Evolutionary conservation across 2,888 invertebrate genomes (phyloP).

Genomic region (Liopterus haemorrhoidalis): DNA sequence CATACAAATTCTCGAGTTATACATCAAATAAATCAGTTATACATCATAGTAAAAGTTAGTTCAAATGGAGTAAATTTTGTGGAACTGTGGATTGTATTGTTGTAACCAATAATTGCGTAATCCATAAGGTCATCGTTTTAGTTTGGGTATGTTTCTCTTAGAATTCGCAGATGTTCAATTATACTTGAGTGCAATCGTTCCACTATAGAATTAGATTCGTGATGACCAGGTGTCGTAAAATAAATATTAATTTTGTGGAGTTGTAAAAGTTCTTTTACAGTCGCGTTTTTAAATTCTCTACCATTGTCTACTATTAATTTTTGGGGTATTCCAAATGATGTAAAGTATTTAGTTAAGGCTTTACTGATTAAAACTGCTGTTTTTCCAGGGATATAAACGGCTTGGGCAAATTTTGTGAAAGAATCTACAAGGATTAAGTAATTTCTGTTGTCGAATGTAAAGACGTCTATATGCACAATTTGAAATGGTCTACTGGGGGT

Average conservation of each 20-base stretch:
- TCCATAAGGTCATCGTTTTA: slow-evolving; percentile 1
- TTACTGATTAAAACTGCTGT: slow-evolving; percentile 10
- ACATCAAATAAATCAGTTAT: too few species aligned
- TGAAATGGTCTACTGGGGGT: too few species aligned
- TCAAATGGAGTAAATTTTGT: slow-evolving; percentile 5
- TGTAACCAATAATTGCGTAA: slow-evolving; percentile 6
- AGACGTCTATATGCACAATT: too few species aligned
- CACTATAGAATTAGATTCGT: slow-evolving; percentile 7
- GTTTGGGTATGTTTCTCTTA: not conserved
- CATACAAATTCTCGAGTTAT: too few species aligned
- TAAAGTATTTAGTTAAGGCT: slow-evolving; percentile 13
- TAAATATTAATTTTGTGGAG: slow-evolving; percentile 8
- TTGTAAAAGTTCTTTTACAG: slow-evolving; percentile 5
- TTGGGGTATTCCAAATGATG: too few species aligned
- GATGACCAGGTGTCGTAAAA: slow-evolving; percentile 6
- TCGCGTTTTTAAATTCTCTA: too few species aligned
- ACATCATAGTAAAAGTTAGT: slow-evolving; percentile 6
- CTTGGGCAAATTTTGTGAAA: slow-evolving; percentile 30
- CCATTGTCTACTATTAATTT: too few species aligned
- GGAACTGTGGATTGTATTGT: slow-evolving; percentile 4
- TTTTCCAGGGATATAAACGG: slow-evolving; percentile 13
- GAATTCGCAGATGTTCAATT: slow-evolving; percentile 7
- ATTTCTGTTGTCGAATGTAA: too few species aligned
- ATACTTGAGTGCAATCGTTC: slow-evolving; percentile 4
- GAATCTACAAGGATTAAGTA: slow-evolving; percentile 28